Evolutionary conservation across 1,140 invertebrate species (phyloP).

Genomic region (Acromyrmex charruanus): DNA sequence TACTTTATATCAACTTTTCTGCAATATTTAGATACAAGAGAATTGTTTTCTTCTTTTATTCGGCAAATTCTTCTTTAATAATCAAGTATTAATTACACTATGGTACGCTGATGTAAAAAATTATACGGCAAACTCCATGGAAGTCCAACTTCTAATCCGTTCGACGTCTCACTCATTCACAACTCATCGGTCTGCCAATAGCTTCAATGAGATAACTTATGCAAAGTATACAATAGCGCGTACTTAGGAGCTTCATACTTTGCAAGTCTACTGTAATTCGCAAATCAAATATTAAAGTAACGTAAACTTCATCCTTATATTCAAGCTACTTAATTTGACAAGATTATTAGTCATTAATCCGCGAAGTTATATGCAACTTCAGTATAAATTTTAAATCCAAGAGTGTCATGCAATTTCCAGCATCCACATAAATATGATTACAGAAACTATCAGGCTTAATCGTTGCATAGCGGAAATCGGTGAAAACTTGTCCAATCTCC

Average conservation of each 20-base stretch:
- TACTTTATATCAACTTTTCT: background rate
- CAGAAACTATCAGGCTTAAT: background rate
- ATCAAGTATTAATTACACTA: too few species aligned
- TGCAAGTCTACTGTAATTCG: background rate
- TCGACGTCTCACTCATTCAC: background rate
- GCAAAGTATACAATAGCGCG: background rate
- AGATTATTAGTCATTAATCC: slow-evolving; percentile 1
- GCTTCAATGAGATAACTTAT: background rate
- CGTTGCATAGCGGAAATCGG: background rate
- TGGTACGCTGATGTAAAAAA: background rate
- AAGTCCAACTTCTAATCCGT: background rate
- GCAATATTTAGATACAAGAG: background rate
- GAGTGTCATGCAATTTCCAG: background rate
- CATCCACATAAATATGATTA: slow-evolving; percentile 24
- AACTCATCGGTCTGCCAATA: background rate
- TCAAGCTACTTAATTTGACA: background rate
- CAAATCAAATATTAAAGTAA: slow-evolving; percentile 10
- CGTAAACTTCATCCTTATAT: background rate
- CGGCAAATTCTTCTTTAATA: too few species aligned
- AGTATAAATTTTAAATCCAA: background rate
- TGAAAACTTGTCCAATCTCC: slow-evolving; percentile 59
- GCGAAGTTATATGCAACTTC: background rate
- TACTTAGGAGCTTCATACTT: background rate
- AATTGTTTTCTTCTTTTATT: background rate
- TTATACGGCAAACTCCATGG: background rate